Evolutionary conservation across 1,140 invertebrate genomes (phyloP).

Genomic region (Listronotus bonariensis): DNA sequence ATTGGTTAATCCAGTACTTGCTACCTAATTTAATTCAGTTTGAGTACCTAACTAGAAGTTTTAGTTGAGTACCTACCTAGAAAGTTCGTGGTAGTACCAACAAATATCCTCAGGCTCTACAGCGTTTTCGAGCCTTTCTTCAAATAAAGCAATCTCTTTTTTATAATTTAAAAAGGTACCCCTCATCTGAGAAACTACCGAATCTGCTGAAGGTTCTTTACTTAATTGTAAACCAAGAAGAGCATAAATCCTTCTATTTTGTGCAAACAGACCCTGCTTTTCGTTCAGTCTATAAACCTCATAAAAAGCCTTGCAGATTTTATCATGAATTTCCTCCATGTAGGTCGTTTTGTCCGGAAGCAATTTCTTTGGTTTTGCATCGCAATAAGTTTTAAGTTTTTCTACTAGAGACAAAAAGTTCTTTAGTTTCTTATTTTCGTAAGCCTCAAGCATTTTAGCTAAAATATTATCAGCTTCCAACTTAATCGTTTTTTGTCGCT

Average conservation of each 20-base stretch:
- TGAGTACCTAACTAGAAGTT: too few species aligned
- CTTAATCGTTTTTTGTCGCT: conserved; percentile 56
- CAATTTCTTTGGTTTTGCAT: conserved; percentile 46
- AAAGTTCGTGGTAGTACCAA: conserved; percentile 61
- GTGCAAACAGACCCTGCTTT: conserved; percentile 35
- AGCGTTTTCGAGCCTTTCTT: conserved; percentile 44
- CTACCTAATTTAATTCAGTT: too few species aligned
- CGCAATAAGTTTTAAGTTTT: conserved; percentile 54
- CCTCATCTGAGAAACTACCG: conserved; percentile 45
- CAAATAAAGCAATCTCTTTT: conserved; percentile 44
- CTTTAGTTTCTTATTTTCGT: conserved; percentile 54
- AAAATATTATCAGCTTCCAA: conserved; percentile 57
- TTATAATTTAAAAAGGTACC: conserved; percentile 45
- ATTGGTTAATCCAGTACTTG: too few species aligned
- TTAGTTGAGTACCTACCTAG: conserved; percentile 42
- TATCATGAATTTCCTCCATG: conserved; percentile 42
- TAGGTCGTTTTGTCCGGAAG: conserved; percentile 46
- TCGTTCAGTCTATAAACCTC: conserved; percentile 45
- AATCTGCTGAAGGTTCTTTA: conserved; percentile 48
- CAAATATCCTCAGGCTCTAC: conserved; percentile 45
- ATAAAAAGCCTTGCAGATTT: conserved; percentile 44
- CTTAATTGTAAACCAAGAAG: conserved; percentile 46
- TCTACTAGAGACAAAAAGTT: conserved; percentile 47
- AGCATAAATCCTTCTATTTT: conserved; percentile 46
- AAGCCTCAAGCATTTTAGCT: conserved; percentile 55